Percentiles rank a stretch among this genome's conserved stretches.
These are phyloP conservation scores for Rhabdomys pumilio DNA, from an alignment of 2,797 vertebrate species.

Conservation along the genomic window DNA sequence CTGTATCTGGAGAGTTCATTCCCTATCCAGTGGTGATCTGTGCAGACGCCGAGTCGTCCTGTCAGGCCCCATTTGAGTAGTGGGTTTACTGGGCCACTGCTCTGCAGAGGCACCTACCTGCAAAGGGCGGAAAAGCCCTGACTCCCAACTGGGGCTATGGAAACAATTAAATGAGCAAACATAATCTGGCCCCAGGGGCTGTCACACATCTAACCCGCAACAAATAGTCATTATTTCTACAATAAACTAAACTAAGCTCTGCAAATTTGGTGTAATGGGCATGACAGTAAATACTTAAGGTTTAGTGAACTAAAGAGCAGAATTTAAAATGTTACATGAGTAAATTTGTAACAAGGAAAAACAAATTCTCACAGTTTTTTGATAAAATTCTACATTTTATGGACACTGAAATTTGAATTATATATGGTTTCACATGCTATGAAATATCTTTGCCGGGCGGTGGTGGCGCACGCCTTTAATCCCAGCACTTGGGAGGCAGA, in stretches of 20 bases:
- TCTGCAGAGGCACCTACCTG: not conserved
- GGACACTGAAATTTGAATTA: constrained; percentile 13
- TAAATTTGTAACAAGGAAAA: not conserved
- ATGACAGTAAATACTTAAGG: not conserved
- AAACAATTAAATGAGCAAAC: not conserved
- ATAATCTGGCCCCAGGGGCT: not conserved
- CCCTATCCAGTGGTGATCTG: not conserved
- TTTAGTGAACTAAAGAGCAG: constrained; percentile 10
- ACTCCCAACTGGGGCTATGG: not conserved
- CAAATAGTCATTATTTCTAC: not conserved
- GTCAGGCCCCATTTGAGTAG: not conserved
- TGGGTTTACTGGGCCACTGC: not conserved
- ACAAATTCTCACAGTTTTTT: not conserved
- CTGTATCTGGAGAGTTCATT: not conserved
- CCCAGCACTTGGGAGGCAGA: too few relatives aligned
- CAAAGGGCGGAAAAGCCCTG: not conserved
- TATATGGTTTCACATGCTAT: not conserved
- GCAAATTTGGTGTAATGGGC: not conserved
- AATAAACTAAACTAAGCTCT: not conserved
- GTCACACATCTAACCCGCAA: not conserved
- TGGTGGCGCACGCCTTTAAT: too few relatives aligned
- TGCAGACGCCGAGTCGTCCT: rapidly evolving
- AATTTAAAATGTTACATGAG: not conserved
- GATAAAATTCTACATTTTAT: not conserved
- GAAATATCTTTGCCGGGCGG: not conserved